Evolutionary conservation across 1,140 invertebrate species (phyloP), one percentile per base, ranked within the genome.

Genomic region (Antheraea pernyi): DNA sequence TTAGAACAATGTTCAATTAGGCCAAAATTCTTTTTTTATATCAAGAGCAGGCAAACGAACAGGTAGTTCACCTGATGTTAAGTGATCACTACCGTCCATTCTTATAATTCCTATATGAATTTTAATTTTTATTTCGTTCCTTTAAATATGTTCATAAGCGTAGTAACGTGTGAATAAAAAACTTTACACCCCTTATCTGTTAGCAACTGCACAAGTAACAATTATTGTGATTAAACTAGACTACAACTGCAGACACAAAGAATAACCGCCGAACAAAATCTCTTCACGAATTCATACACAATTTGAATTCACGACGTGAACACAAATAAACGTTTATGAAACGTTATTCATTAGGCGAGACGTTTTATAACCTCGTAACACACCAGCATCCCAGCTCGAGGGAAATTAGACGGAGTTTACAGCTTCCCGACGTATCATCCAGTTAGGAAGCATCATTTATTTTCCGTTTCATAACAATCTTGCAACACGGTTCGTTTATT

Each of bases 281-380:
- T n/a, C 13, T 59, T 67, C 53, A 59, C 48, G 18, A 67, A 67
- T 67, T 67, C 65, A 67, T 67, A 59, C 7, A 16, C 53, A 58
- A 67, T 67, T 59, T 18, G 48, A 67, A 67, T 67, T 67, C 65
- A 67, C 48, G 16, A 30, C 65, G 65, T 67, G 19, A 10, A 67
- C 22, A 30, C 10, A 53, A 59, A 67, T 67, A 67, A 67, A 67
- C 65, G 37, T 67, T 67, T 67, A 67, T 67, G 65, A 59, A 59
- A 18, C n/a, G 65, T 59, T 39, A 59, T 67, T 36, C 53, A 67
- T 67, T 67, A 67, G 42, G 5, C 7, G 39, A 19, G 37, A 19
- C 46, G 39, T 65, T 65, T 65, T 65, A 65, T 59, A 59, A 22
- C 6, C 63, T 7, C 63, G 58, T 59, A 9, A 36, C 16, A 18